Conservation (phyloP, 1,140 invertebrate genomes). For the Bicyclus anynana region DNA sequence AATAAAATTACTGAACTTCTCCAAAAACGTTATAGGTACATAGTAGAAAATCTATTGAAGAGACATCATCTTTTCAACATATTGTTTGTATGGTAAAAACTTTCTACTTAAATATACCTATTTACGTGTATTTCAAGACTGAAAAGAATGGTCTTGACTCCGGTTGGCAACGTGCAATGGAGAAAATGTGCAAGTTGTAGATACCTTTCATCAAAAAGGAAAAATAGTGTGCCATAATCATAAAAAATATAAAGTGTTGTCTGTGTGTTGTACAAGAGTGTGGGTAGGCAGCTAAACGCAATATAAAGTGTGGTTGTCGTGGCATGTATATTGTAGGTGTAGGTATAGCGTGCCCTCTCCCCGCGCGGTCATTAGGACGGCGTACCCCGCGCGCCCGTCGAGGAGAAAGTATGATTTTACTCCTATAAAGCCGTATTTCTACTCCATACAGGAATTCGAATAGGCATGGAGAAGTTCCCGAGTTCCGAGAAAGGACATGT, state of each 20-base stretch:
- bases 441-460: constrained; percentile 76
- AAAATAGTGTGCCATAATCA: constrained; percentile 68
- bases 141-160: neutral
- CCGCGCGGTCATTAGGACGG: constrained; percentile 72
- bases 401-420: constrained; percentile 76
- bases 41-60: no score
- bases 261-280: constrained; percentile 51
- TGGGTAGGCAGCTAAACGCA: constrained; percentile 71
- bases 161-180: constrained; percentile 7
- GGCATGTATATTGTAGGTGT: constrained; percentile 44
- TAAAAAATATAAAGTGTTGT: constrained; percentile 55
- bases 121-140: neutral
- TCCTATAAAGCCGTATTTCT: constrained; percentile 76
- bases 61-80: no score
- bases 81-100: no score
- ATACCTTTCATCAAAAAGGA: constrained; percentile 48
- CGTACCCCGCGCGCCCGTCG: constrained; percentile 49
- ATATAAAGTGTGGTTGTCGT: constrained; percentile 73
- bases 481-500: constrained; percentile 68
- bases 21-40: no score
- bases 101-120: no score
- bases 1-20: no score
- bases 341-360: constrained; percentile 53
- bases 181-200: constrained; percentile 24
- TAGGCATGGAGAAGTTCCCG: constrained; percentile 65